Percentiles rank a stretch among this genome's conserved stretches.
Conservation (phyloP, 2,888 invertebrate species). For the Lithosia quadra region DNA sequence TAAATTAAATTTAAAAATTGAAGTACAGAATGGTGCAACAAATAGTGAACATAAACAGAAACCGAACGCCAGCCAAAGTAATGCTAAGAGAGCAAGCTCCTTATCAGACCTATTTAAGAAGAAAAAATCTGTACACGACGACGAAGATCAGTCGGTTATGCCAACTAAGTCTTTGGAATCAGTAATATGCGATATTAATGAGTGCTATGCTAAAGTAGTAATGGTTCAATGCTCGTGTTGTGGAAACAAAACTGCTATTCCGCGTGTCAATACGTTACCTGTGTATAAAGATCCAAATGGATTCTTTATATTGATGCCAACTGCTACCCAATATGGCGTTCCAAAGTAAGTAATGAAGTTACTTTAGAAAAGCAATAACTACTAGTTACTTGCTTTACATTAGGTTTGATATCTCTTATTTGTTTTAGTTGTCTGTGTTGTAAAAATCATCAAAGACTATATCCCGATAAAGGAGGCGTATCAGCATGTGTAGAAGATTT, state of each 20-base stretch:
- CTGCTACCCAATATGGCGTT: slow-evolving; percentile 6
- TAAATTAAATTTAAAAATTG: slow-evolving; percentile 66
- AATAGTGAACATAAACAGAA: not conserved
- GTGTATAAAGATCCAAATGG: slow-evolving; percentile 42
- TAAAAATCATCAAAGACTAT: not conserved
- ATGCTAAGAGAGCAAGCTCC: slow-evolving; percentile 27
- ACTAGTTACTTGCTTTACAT: not conserved
- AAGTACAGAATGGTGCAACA: slow-evolving; percentile 3
- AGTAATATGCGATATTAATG: slow-evolving; percentile 27
- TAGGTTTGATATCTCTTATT: not conserved
- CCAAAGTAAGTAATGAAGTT: slow-evolving; percentile 7
- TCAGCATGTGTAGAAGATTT: slow-evolving; percentile 17
- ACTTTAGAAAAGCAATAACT: not conserved
- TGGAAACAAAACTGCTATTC: slow-evolving; percentile 27
- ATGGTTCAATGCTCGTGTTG: slow-evolving; percentile 56
- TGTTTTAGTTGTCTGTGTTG: slow-evolving; percentile 18
- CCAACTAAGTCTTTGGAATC: slow-evolving; percentile 50
- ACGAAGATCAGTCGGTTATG: slow-evolving; percentile 35
- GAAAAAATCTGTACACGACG: slow-evolving; percentile 57
- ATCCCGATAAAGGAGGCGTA: not conserved
- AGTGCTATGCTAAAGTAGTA: slow-evolving; percentile 45
- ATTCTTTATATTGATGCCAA: slow-evolving; percentile 49
- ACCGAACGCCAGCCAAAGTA: not conserved
- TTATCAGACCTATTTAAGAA: slow-evolving; percentile 36
- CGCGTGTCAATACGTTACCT: slow-evolving; percentile 21